Conservation (phyloP, 1,140 invertebrate genomes). For the Lycorma delicatula region DNA sequence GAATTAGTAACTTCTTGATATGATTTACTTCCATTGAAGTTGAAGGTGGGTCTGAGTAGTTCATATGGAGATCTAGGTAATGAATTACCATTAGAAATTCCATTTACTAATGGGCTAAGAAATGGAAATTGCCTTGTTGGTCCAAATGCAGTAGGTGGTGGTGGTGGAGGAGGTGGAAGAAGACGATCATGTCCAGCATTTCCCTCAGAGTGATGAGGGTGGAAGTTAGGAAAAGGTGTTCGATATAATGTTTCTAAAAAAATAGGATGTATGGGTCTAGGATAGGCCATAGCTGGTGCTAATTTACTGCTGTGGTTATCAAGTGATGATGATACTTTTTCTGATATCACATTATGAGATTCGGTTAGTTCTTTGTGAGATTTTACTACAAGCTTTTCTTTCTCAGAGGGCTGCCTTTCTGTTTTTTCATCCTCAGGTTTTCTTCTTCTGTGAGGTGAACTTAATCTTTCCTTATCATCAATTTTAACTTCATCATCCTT, state of each 20-base stretch:
- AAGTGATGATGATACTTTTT: slow-evolving; percentile 34
- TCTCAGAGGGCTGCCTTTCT: slow-evolving; percentile 9
- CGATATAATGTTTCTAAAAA: slow-evolving; percentile 64
- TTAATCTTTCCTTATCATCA: background rate
- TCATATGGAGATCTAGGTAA: slow-evolving; percentile 22
- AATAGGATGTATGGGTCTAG: slow-evolving; percentile 66
- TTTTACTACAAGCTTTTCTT: too few species aligned
- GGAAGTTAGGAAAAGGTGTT: slow-evolving; percentile 46
- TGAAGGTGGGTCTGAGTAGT: slow-evolving; percentile 23
- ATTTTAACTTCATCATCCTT: slow-evolving; percentile 34
- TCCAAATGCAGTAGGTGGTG: slow-evolving; percentile 41
- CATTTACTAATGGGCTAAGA: slow-evolving; percentile 46
- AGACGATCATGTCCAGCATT: slow-evolving; percentile 26
- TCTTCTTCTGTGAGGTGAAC: background rate
- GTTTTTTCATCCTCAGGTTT: slow-evolving; percentile 3
- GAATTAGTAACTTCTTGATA: slow-evolving; percentile 30
- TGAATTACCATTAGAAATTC: slow-evolving; percentile 20
- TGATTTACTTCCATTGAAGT: slow-evolving; percentile 22
- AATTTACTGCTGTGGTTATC: slow-evolving; percentile 23
- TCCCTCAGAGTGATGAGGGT: slow-evolving; percentile 29
- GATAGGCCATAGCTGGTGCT: slow-evolving; percentile 59
- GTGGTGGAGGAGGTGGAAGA: slow-evolving; percentile 27
- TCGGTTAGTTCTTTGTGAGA: too few species aligned
- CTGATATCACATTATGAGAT: slow-evolving; percentile 36
- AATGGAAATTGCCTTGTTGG: slow-evolving; percentile 57